Evolutionary conservation across 2,888 invertebrate genomes (phyloP).

Genomic region (Eubasilissa splendida): DNA sequence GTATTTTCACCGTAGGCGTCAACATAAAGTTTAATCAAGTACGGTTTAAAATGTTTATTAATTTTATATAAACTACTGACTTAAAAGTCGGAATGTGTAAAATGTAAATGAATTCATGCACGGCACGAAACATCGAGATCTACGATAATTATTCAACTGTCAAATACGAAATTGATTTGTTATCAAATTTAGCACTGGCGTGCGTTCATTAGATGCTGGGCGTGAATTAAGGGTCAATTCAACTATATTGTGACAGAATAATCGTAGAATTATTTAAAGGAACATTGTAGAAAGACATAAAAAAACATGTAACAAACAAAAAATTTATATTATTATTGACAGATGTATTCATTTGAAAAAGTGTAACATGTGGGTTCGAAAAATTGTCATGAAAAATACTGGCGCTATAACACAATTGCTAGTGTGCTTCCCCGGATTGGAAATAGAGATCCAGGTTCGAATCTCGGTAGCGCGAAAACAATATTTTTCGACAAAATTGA

Average conservation of each 20-base stretch:
- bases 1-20: too few relatives aligned
- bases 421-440: too few relatives aligned
- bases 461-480: too few relatives aligned
- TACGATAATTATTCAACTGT: slow-evolving; percentile 7
- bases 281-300: not conserved
- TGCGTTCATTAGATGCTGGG: not conserved
- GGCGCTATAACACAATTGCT: too few relatives aligned
- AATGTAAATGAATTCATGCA: too few relatives aligned
- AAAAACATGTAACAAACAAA: not conserved
- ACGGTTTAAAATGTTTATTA: not conserved
- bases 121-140: not conserved
- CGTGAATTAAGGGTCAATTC: not conserved
- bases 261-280: not conserved
- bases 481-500: too few relatives aligned
- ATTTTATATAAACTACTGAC: not conserved
- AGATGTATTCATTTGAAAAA: too few relatives aligned
- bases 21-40: not conserved
- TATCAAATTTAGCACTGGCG: not conserved
- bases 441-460: too few relatives aligned
- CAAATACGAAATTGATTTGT: slow-evolving; percentile 9
- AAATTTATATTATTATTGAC: too few relatives aligned
- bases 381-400: too few relatives aligned
- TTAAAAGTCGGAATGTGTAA: too few relatives aligned
- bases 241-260: not conserved
- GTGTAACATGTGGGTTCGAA: too few relatives aligned